phyloP scores from a whole-genome alignment of 2,797 vertebrate species.

The Acanthornis magna region DNA sequence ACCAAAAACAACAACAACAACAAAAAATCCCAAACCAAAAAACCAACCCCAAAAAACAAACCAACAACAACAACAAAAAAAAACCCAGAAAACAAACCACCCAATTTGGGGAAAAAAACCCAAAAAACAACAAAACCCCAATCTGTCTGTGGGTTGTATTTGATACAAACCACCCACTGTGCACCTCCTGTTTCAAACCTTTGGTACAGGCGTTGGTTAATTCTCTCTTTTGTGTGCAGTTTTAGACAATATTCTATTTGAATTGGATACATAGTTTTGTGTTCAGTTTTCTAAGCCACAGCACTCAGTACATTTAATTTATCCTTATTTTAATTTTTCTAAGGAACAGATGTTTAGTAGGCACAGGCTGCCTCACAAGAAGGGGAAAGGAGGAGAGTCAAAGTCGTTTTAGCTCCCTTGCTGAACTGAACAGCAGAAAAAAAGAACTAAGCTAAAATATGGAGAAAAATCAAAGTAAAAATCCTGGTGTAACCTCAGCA shows the following conservation, averaged over 20 bases:
- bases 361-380: neutral
- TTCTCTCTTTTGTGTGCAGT: neutral
- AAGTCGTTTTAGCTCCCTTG: conserved; percentile 23
- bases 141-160: neutral
- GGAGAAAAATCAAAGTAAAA: conserved; percentile 54
- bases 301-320: neutral
- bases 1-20: too few species aligned
- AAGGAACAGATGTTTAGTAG: conserved; percentile 20
- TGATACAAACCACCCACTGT: neutral
- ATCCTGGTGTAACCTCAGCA: conserved; percentile 29
- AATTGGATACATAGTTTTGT: neutral
- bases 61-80: neutral
- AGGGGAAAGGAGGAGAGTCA: neutral
- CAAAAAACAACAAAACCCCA: neutral
- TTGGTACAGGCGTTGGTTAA: neutral
- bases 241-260: neutral
- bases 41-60: neutral
- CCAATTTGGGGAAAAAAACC: neutral
- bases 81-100: too few species aligned
- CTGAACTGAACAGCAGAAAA: conserved; percentile 21
- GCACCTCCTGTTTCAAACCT: neutral
- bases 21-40: neutral
- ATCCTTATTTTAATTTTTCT: neutral
- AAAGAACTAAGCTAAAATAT: conserved; percentile 46
- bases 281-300: neutral